phyloP scores from a whole-genome alignment of 2,113 vertebrate genomes.

The Actenoides lindsayi region DNA sequence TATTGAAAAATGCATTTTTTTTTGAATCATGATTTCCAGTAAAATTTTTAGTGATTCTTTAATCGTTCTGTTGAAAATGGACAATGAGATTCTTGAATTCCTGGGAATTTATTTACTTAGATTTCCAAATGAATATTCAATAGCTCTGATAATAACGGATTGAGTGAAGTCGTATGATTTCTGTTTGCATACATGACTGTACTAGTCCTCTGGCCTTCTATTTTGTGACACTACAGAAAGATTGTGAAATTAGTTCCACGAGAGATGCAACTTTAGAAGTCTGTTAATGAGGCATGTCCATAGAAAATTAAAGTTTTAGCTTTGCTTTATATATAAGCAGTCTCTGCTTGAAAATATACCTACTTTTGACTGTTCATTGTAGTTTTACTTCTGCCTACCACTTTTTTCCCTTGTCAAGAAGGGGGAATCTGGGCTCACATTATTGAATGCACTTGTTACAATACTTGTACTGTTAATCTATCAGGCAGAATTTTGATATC shows the following conservation, averaged over 20 bases:
- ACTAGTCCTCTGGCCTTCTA: background rate
- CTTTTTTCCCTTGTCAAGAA: background rate
- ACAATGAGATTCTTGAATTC: background rate
- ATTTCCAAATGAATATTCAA: background rate
- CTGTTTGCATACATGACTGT: fast-evolving
- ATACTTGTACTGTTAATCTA: background rate
- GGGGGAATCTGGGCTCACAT: background rate
- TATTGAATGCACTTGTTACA: background rate
- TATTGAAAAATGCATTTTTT: background rate
- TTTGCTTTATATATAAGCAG: background rate
- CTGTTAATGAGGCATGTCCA: background rate
- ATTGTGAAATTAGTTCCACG: background rate
- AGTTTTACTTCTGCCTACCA: background rate
- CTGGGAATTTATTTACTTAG: background rate
- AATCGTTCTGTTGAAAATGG: background rate
- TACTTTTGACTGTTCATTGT: background rate
- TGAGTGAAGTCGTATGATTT: background rate
- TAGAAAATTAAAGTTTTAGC: background rate
- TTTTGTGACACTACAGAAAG: background rate
- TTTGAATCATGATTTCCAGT: background rate
- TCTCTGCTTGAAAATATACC: background rate
- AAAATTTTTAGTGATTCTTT: background rate
- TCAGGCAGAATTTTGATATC: background rate
- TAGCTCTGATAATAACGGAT: background rate
- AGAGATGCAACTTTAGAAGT: background rate